Base-by-base conservation (phyloP, 2,113 vertebrate genomes). In the Apus apus region DNA sequence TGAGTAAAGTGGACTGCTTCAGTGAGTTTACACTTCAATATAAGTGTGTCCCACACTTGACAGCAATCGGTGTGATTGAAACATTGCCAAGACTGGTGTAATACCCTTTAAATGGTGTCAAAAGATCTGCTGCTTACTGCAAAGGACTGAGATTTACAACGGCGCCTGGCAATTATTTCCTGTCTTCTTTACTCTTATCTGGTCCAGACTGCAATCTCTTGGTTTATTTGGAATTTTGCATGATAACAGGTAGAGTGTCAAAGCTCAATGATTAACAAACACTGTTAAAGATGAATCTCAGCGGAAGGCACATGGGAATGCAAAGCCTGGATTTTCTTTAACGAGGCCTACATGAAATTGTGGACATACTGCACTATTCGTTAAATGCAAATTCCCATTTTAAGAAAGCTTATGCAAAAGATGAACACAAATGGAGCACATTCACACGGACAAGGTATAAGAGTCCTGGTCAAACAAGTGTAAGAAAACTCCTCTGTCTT, bases 201-300 rank as follows among this genome's bases (percentile, higher is more conserved):
- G 27, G 36, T 21, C 21, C 11, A 57, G 48, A 53, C 30, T 29
- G n/a, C 43, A 80, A 66, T 65, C 57, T 75, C 53, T 56, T 85
- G 38, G 4, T 89, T 74, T 64, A 40, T 40, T 80, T 85, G 87
- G 36, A 79, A 73, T 95, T 89, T 77, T 88, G 53, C 72, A 36
- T 46, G 74, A 61, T 80, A 91, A 54, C 19, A 76, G 40, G 40
- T 57, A 29, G n/a, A 72, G 18, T 38, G 34, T 22, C 21, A 29
- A 79, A 83, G 60, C 16, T 88, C 65, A 93, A 48, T 83, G 48
- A 93, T 88, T 90, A 93, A 85, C 72, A 60, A 79, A 51, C 48
- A 30, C 30, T 27, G 82, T 74, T 67, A 93, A 91, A 89, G 46
- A 34, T 13, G 77, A 85, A 65, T 54, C 77, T 64, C 72, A 48